Conservation (phyloP, 2,888 invertebrate genomes). For the Hybos culiciformis region DNA sequence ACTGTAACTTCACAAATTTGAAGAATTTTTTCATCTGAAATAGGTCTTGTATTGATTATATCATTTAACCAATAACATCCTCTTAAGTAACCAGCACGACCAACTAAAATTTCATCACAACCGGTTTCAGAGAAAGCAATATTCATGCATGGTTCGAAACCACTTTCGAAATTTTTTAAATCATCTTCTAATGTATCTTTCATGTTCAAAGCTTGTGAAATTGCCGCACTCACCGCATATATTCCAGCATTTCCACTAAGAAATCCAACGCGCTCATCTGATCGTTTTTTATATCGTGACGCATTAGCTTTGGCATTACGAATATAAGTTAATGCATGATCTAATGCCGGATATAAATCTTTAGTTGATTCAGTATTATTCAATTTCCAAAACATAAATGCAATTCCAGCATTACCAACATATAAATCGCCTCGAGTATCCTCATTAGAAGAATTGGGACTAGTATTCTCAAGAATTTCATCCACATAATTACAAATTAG, state of each 20-base stretch:
- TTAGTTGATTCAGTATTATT: conserved; percentile 39
- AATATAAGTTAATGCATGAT: conserved; percentile 47
- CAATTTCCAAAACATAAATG: conserved; percentile 62
- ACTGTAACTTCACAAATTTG: conserved; percentile 56
- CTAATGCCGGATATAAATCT: conserved; percentile 39
- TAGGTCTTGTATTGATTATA: conserved; percentile 25
- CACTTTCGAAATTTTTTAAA: conserved; percentile 28
- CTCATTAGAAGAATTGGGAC: conserved; percentile 25
- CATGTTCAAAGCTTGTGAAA: conserved; percentile 38
- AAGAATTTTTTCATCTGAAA: conserved; percentile 39
- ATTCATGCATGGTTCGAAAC: conserved; percentile 38
- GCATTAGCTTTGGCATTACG: conserved; percentile 45
- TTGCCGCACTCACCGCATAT: conserved; percentile 53
- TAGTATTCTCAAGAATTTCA: conserved; percentile 30
- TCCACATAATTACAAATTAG: conserved; percentile 33
- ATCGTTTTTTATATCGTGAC: conserved; percentile 35
- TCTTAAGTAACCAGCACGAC: conserved; percentile 68
- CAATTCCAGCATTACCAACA: conserved; percentile 41
- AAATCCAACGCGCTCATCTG: conserved; percentile 52
- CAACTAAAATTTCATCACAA: conserved; percentile 75
- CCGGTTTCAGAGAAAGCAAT: conserved; percentile 47
- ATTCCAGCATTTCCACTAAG: conserved; percentile 69
- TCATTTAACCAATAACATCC: conserved; percentile 58
- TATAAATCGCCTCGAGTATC: conserved; percentile 33
- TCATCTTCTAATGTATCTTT: conserved; percentile 35